Evolutionary conservation across 2,113 vertebrate genomes (phyloP).

Genomic region (Prionailurus viverrinus): DNA sequence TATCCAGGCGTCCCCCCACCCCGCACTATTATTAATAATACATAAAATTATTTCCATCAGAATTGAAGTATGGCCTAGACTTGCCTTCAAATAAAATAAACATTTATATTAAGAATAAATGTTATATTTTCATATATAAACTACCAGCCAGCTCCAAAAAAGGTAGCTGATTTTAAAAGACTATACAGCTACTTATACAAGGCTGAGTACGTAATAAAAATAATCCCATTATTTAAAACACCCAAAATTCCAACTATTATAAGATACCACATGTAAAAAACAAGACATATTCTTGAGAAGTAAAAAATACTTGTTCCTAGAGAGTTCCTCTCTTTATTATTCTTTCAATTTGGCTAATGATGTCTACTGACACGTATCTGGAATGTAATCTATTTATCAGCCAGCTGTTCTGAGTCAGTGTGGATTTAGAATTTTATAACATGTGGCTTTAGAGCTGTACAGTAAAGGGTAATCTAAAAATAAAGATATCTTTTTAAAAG

Average conservation of each 20-base stretch:
- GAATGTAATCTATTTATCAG: slow-evolving; percentile 79
- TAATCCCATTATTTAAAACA: slow-evolving; percentile 57
- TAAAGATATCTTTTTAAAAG: slow-evolving; percentile 6
- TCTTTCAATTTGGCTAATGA: slow-evolving; percentile 70
- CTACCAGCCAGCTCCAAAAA: slow-evolving; percentile 18
- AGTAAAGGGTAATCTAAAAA: slow-evolving; percentile 58
- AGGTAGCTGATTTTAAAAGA: slow-evolving; percentile 1
- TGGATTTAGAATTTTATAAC: slow-evolving; percentile 75
- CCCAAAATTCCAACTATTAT: slow-evolving; percentile 20
- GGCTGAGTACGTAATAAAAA: slow-evolving; percentile 21
- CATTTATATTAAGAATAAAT: slow-evolving; percentile 43
- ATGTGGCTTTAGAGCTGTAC: neutral
- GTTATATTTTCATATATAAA: neutral
- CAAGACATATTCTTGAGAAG: slow-evolving; percentile 44
- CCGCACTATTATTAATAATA: neutral
- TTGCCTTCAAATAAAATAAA: slow-evolving; percentile 35
- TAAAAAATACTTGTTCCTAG: slow-evolving; percentile 53
- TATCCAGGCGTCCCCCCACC: too few species aligned
- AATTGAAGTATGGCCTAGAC: slow-evolving; percentile 18
- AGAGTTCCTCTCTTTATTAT: slow-evolving; percentile 26
- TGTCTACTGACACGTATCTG: slow-evolving; percentile 75
- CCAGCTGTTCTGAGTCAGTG: slow-evolving; percentile 78
- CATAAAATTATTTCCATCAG: slow-evolving; percentile 40
- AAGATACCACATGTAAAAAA: neutral
- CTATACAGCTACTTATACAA: neutral